A percentile compares a stretch with the other conserved stretches of the same genome.
Conservation (phyloP, 1,140 invertebrate genomes). For the Neodiprion fabricii region DNA sequence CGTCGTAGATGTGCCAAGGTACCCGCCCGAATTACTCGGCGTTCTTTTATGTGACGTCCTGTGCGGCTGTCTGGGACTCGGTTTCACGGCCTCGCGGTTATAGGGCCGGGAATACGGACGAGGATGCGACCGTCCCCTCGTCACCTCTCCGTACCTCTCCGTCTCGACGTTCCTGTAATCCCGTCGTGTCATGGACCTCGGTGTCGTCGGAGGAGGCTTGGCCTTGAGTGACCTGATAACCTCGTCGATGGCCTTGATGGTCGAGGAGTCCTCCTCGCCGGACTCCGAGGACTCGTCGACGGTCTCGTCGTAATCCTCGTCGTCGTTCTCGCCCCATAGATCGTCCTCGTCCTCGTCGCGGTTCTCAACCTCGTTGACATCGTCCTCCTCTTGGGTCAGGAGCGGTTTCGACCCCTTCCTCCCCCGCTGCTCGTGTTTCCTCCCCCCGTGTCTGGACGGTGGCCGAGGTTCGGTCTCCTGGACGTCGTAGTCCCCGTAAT, state of each 20-base stretch:
- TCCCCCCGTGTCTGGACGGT: slow-evolving; percentile 28
- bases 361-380: slow-evolving; percentile 36
- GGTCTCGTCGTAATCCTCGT: slow-evolving; percentile 37
- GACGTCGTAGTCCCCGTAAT: slow-evolving; percentile 11
- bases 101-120: too few relatives aligned
- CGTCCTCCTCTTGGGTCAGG: slow-evolving; percentile 28
- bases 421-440: slow-evolving; percentile 13
- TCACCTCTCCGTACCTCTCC: slow-evolving; percentile 41
- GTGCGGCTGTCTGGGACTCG: too few relatives aligned
- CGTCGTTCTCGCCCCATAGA: neutral
- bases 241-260: slow-evolving; percentile 52
- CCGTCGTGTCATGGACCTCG: slow-evolving; percentile 32
- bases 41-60: slow-evolving; percentile 10
- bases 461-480: slow-evolving; percentile 19
- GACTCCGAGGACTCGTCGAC: slow-evolving; percentile 36
- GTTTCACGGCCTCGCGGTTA: too few relatives aligned
- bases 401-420: slow-evolving; percentile 1
- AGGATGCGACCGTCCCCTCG: slow-evolving; percentile 28
- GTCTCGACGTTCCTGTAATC: slow-evolving; percentile 46
- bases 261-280: slow-evolving; percentile 15
- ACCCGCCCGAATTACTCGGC: slow-evolving; percentile 29
- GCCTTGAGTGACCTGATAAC: slow-evolving; percentile 53
- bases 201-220: slow-evolving; percentile 40
- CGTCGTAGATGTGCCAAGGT: slow-evolving; percentile 15
- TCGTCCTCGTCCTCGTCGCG: slow-evolving; percentile 32